A percentile compares a stretch with the other conserved stretches of the same genome.
Evolutionary conservation across 1,140 invertebrate species (phyloP).

Genomic region (Xylocopa sonorina): DNA sequence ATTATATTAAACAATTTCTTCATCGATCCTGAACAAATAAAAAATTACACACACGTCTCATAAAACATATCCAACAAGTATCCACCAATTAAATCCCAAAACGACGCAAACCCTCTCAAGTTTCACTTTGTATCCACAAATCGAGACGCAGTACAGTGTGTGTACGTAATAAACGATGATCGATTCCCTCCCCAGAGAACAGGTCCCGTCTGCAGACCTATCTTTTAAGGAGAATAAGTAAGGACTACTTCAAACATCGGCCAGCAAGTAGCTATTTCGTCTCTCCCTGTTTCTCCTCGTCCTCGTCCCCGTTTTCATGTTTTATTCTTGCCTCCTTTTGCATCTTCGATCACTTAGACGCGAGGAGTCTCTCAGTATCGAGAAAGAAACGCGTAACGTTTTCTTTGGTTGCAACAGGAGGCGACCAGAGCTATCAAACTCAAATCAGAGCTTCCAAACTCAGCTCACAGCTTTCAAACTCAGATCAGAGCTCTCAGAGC

Average conservation of each 20-base stretch:
- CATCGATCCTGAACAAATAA: too few relatives aligned
- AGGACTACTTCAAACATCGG: slow-evolving; percentile 41
- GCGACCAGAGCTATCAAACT: too few relatives aligned
- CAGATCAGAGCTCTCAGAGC: too few relatives aligned
- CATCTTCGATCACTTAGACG: neutral
- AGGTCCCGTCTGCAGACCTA: neutral
- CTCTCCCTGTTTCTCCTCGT: slow-evolving; percentile 32
- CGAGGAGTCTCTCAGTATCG: slow-evolving; percentile 24
- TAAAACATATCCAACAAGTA: too few relatives aligned
- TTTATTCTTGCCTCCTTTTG: slow-evolving; percentile 35
- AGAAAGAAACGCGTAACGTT: neutral
- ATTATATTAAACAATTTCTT: too few relatives aligned
- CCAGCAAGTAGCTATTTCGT: slow-evolving; percentile 42
- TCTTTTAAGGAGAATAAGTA: slow-evolving; percentile 41
- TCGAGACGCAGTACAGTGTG: too few relatives aligned
- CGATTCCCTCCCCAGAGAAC: slow-evolving; percentile 23
- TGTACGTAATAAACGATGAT: slow-evolving; percentile 23
- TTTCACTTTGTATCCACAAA: too few relatives aligned
- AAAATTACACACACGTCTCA: too few relatives aligned
- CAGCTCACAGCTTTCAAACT: too few relatives aligned
- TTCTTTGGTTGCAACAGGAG: neutral
- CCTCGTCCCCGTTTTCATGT: slow-evolving; percentile 28
- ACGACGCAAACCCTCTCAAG: too few relatives aligned
- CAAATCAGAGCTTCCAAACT: too few relatives aligned
- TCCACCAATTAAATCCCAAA: too few relatives aligned